Conservation (phyloP, 2,797 vertebrate species). For the Crocidura indochinensis region DNA sequence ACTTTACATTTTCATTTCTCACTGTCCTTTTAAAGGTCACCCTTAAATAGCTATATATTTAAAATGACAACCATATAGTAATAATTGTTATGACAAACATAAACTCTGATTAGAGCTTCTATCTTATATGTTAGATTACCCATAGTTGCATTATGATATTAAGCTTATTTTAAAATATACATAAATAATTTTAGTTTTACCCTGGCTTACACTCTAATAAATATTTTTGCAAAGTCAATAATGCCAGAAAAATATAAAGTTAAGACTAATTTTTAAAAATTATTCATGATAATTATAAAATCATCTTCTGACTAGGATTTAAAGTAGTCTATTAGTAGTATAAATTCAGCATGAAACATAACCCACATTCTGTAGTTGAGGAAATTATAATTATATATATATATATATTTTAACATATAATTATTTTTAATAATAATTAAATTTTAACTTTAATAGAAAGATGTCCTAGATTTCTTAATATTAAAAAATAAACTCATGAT, state of each 20-base stretch:
- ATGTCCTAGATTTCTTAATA: conserved; percentile 30
- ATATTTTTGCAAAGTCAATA: conserved; percentile 30
- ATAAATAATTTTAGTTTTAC: conserved; percentile 35
- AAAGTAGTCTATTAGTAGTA: background rate
- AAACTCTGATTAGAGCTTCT: background rate
- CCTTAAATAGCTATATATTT: background rate
- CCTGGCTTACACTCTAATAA: background rate
- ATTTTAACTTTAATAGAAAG: background rate
- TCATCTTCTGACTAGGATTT: no score
- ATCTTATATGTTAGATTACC: conserved; percentile 11
- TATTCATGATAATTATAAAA: no score
- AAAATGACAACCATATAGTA: background rate
- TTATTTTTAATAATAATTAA: conserved; percentile 8
- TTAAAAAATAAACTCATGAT: conserved; percentile 30
- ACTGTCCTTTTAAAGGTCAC: background rate
- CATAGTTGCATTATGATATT: conserved; percentile 28
- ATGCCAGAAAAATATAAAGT: background rate
- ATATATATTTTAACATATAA: background rate
- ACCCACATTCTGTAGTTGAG: background rate
- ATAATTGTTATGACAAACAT: background rate
- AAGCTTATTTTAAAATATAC: conserved; percentile 6
- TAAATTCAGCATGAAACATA: conserved; percentile 16
- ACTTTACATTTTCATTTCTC: background rate
- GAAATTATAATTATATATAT: no score
- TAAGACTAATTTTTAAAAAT: background rate